These are phyloP conservation scores for Plusia festucae DNA, from an alignment of 2,888 invertebrate genomes.

Conservation along the genomic window DNA sequence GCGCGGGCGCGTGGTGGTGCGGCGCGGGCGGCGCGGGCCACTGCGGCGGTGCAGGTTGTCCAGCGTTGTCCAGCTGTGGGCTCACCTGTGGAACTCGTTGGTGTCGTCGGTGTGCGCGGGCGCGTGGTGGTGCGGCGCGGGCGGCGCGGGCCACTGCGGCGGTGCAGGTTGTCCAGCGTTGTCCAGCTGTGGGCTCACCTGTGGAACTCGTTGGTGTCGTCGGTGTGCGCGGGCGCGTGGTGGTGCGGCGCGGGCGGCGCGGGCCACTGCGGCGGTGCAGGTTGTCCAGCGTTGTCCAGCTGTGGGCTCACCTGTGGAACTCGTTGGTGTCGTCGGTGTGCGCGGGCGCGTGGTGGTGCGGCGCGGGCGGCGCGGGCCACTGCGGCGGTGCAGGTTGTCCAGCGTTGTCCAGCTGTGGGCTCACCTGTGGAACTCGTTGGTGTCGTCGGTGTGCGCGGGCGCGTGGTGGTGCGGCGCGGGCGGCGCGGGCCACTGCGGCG, in stretches of 20 bases:
- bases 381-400: constrained; percentile 94
- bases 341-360: constrained; percentile 97
- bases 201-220: constrained; percentile 97
- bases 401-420: background rate
- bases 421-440: constrained; percentile 93
- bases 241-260: constrained; percentile 96
- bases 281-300: background rate
- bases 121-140: constrained; percentile 78
- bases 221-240: constrained; percentile 98
- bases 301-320: constrained; percentile 92
- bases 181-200: too few relatives aligned
- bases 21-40: constrained; percentile 98
- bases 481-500: constrained; percentile 97
- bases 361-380: constrained; percentile 97
- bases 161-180: constrained; percentile 90
- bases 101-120: too few relatives aligned
- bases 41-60: constrained; percentile 95
- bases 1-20: constrained; percentile 97
- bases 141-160: constrained; percentile 98
- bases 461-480: constrained; percentile 96
- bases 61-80: too few relatives aligned
- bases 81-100: too few relatives aligned
- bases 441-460: constrained; percentile 98
- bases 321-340: constrained; percentile 99
- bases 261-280: constrained; percentile 96